Evolutionary conservation across 2,888 invertebrate genomes (phyloP), one percentile per base, ranked within the genome.

Genomic region (Lypha dubia): DNA sequence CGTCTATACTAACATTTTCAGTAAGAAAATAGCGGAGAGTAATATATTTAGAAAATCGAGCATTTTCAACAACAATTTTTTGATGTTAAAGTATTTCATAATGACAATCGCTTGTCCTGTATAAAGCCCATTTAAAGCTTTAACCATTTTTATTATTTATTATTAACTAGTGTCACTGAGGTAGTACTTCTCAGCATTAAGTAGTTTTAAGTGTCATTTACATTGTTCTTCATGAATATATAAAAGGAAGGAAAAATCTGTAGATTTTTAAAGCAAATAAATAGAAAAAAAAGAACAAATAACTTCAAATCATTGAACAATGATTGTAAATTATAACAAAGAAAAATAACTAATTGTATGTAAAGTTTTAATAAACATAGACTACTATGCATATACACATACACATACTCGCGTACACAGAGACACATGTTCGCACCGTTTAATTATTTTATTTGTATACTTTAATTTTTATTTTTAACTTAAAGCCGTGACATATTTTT

Each of bases 251-350:
- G 17, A 62, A 62, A 20, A 49, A 73, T 44, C n/a, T 58, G 0
- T 35, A 35, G 22, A 22, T 32, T 22, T 60, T 28, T 0, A 67
- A 49, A 62, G 38, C 15, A 51, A 63, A 62, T 35, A 44, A 51
- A 17, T 41, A 62, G 56, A 75, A 56, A 56, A 17, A 22, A 76
- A 71, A 71, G 60, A n/a, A n/a, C n/a, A n/a, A n/a, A n/a, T n/a
- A 76, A 46, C 76, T 73, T 58, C 62, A 82, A 73, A 71, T 82
- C 71, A 71, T 82, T 77, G 82, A 82, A 77, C 76, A 73, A 60
- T 73, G 82, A 82, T 71, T 32, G 38, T 24, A 65, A 17, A 35
- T 35, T 58, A 17, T n/a, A 35, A 35, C 17, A 32, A 58, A 17
- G 11, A 32, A 58, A 58, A 58, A 35, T 46, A 28, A 28, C 0